A percentile compares a stretch with the other conserved stretches of the same genome.
Evolutionary conservation across 2,888 invertebrate species (phyloP).

Genomic region (Plebejus argus): DNA sequence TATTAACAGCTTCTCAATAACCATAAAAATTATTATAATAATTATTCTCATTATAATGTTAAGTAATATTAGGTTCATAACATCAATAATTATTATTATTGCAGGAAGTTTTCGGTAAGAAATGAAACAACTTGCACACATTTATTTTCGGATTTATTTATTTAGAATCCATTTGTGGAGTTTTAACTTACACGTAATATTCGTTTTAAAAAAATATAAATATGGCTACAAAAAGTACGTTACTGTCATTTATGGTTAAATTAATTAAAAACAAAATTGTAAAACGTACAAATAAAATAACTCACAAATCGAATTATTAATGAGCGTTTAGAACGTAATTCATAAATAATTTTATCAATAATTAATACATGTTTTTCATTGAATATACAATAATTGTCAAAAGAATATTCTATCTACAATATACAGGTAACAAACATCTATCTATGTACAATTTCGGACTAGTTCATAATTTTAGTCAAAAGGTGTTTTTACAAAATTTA

Average conservation of each 20-base stretch:
- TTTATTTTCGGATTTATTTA: conserved; percentile 72
- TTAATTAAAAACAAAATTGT: conserved; percentile 54
- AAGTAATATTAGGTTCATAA: not conserved
- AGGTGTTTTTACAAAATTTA: conserved; percentile 71
- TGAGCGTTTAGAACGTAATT: conserved; percentile 68
- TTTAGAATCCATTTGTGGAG: conserved; percentile 78
- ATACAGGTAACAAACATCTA: conserved; percentile 81
- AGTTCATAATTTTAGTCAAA: conserved; percentile 75
- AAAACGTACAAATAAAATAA: conserved; percentile 62
- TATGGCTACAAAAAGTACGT: conserved; percentile 74
- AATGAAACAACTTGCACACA: conserved; percentile 48
- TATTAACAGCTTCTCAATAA: too few relatives aligned
- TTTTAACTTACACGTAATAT: conserved; percentile 75
- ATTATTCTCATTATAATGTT: not conserved
- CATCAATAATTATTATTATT: too few relatives aligned
- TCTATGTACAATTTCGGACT: conserved; percentile 80
- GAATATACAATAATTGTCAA: conserved; percentile 74
- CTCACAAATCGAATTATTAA: conserved; percentile 52
- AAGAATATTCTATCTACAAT: conserved; percentile 80
- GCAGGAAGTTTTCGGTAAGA: not conserved
- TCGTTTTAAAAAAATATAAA: conserved; percentile 77
- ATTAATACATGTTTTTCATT: conserved; percentile 61
- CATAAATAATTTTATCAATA: conserved; percentile 73
- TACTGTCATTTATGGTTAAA: conserved; percentile 64
- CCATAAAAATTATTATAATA: too few relatives aligned